phyloP scores from a whole-genome alignment of 2,888 invertebrate genomes.

The Eristalinus aeneus region DNA sequence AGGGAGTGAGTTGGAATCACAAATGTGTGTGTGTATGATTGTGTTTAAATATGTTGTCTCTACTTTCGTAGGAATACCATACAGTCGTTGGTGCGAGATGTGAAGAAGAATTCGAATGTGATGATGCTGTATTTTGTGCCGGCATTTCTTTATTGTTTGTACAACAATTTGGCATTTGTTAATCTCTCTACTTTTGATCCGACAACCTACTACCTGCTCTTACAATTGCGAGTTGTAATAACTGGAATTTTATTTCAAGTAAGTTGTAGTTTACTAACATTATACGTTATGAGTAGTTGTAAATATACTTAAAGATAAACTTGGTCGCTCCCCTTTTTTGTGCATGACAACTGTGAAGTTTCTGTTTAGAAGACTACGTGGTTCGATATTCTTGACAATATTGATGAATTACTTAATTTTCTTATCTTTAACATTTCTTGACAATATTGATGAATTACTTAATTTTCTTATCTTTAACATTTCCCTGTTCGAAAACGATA shows the following conservation, averaged over 20 bases:
- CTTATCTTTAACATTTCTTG: no score
- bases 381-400: no score
- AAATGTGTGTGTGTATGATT: no score
- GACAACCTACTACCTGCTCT: slow-evolving; percentile 94
- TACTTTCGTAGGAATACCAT: slow-evolving; percentile 73
- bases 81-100: slow-evolving; percentile 77
- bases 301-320: background rate
- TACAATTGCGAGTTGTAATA: slow-evolving; percentile 95
- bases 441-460: no score
- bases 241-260: slow-evolving; percentile 97
- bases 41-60: slow-evolving; percentile 24
- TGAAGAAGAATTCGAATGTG: slow-evolving; percentile 84
- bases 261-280: slow-evolving; percentile 71
- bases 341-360: no score
- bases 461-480: no score
- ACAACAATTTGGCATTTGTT: slow-evolving; percentile 95
- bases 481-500: no score
- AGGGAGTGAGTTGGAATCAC: slow-evolving; percentile 86
- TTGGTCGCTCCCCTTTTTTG: background rate
- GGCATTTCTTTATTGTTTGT: slow-evolving; percentile 94
- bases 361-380: no score
- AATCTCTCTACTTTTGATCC: slow-evolving; percentile 96
- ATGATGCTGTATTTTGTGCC: slow-evolving; percentile 93
- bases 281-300: background rate
- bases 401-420: no score